Conservation (phyloP, 1,140 invertebrate species). For the Temnothorax curvispinosus region DNA sequence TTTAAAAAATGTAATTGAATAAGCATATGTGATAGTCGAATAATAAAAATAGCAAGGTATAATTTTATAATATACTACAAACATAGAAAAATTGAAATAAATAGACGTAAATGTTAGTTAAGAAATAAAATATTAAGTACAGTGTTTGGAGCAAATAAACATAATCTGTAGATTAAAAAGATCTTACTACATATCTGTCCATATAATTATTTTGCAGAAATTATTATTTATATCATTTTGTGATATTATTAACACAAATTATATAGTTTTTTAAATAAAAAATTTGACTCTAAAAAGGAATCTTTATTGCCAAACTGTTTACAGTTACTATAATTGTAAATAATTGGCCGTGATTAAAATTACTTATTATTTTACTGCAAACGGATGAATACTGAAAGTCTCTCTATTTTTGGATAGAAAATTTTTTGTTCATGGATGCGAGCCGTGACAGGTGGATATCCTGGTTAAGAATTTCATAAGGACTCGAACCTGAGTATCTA, state of each 20-base stretch:
- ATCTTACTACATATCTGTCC: too few species aligned
- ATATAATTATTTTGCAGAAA: too few species aligned
- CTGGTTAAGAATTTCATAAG: slow-evolving; percentile 54
- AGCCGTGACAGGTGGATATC: slow-evolving; percentile 69
- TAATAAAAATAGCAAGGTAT: background rate
- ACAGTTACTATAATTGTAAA: background rate
- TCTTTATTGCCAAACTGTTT: too few species aligned
- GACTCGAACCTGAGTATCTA: slow-evolving; percentile 52
- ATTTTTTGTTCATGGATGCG: background rate
- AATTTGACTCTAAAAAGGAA: too few species aligned
- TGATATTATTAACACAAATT: too few species aligned
- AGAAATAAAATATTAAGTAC: background rate
- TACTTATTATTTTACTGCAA: slow-evolving; percentile 44
- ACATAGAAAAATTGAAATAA: background rate
- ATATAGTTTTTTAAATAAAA: too few species aligned
- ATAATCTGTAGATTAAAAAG: background rate
- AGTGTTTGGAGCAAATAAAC: background rate
- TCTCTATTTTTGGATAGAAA: slow-evolving; percentile 55
- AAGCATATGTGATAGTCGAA: background rate
- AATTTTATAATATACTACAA: background rate
- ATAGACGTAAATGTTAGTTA: background rate
- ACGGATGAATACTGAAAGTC: background rate
- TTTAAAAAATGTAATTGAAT: background rate
- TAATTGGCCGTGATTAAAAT: background rate
- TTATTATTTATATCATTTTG: too few species aligned